Conservation (phyloP, 2,888 invertebrate genomes). For the Lithophane leautieri region DNA sequence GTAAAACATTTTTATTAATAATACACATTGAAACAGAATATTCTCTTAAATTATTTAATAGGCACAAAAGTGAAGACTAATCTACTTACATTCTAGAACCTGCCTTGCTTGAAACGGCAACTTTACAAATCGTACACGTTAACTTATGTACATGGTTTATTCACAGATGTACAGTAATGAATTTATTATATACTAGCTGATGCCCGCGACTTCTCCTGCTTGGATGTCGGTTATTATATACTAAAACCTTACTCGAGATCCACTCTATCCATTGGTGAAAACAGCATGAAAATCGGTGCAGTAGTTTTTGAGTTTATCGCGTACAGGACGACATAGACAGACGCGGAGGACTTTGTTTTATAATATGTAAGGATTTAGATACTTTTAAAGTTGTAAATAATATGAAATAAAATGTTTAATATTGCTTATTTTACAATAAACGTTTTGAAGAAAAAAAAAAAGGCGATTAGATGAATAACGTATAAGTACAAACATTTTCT, state of each 20-base stretch:
- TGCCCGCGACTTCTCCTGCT: too few relatives aligned
- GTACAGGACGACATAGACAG: too few relatives aligned
- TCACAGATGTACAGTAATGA: conserved; percentile 47
- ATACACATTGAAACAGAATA: conserved; percentile 64
- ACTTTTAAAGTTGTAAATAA: not conserved
- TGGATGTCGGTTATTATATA: too few relatives aligned
- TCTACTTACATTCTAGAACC: conserved; percentile 61
- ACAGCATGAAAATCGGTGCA: too few relatives aligned
- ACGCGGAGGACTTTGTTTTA: too few relatives aligned
- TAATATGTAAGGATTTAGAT: too few relatives aligned
- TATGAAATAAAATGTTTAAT: not conserved
- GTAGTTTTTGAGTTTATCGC: too few relatives aligned
- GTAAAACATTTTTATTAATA: conserved; percentile 60
- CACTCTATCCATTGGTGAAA: too few relatives aligned
- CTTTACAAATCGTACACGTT: conserved; percentile 61
- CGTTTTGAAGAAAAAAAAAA: not conserved
- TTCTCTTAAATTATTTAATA: conserved; percentile 64
- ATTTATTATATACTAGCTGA: conserved; percentile 12
- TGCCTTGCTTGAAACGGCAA: conserved; percentile 54
- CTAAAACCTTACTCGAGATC: too few relatives aligned
- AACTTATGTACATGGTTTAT: conserved; percentile 54
- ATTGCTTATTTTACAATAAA: not conserved
- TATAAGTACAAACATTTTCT: not conserved
- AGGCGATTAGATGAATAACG: not conserved
- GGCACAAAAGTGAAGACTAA: conserved; percentile 69